A percentile compares a stretch with the other conserved stretches of the same genome.
These are phyloP conservation scores for Phylloscopus trochiloides DNA, from an alignment of 2,113 vertebrate species.

Conservation along the genomic window DNA sequence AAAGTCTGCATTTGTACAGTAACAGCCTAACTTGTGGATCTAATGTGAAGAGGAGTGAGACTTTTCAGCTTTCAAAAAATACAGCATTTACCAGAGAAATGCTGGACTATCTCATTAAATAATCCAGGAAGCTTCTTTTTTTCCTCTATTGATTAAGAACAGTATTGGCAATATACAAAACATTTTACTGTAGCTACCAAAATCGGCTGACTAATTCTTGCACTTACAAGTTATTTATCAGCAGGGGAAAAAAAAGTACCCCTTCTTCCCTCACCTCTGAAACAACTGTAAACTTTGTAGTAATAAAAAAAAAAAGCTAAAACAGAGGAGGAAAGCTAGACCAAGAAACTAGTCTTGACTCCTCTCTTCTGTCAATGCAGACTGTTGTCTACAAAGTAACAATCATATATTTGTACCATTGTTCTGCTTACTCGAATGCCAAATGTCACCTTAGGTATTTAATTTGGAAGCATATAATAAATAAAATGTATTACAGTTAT, in stretches of 20 bases:
- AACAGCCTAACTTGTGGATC: not conserved
- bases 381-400: not conserved
- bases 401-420: not conserved
- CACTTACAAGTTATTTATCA: not conserved
- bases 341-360: not conserved
- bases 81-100: not conserved
- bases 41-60: not conserved
- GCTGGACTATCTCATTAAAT: not conserved
- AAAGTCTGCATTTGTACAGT: not conserved
- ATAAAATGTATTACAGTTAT: not conserved
- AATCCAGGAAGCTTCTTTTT: not conserved
- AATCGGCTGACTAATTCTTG: not conserved
- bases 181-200: not conserved
- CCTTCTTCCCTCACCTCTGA: not conserved
- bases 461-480: not conserved
- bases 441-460: not conserved
- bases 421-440: not conserved
- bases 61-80: not conserved
- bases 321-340: not conserved
- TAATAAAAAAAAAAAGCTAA: not conserved
- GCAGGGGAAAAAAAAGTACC: not conserved
- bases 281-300: not conserved
- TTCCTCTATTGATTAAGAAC: not conserved
- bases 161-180: not conserved
- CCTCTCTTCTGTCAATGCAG: not conserved